Base-by-base conservation (phyloP, 2,113 vertebrate species). In the Mus pahari region DNA sequence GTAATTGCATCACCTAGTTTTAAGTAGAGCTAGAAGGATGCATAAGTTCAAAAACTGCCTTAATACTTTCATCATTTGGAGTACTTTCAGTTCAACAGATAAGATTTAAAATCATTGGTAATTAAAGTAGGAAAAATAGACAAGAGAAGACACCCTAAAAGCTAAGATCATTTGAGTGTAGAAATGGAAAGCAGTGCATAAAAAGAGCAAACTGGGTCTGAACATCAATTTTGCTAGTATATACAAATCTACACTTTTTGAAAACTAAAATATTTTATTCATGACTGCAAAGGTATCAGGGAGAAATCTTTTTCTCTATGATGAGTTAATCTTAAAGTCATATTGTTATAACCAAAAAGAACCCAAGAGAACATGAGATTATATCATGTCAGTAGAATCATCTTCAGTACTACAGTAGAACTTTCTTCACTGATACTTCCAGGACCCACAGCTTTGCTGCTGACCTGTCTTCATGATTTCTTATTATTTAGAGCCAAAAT, bases 191-290 rank as follows among this genome's bases (percentile, higher is more conserved):
- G 9, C 68, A 71, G 36, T 71, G 13, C 66, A 89, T 53, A 68
- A 31, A 84, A 81, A 71, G 48, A 90, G 1, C 11, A 89, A 97
- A 70, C 22, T 8, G 31, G 1, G 11, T 82, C 20, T 86, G 64
- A 22, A 97, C 58, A n/a, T 86, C 45, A 86, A 81, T 87, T 94
- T 17, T 75, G 13, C 9, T 39, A 53, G 39, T 90, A 82, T n/a
- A 82, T 7, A 62, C 36, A 79, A 74, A 62, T 45, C 81, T 75
- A 58, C 5, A 5, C n/a, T 89, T 22, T 24, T 78, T n/a, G 13
- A 71, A 95, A 88, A 28, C 20, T 45, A 3, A 8, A 77, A 36
- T 91, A 60, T 88, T 94, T 48, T 48, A 78, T 22, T 78, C 28
- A 71, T 74, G 10, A 3, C 28, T 71, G 6, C 33, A 75, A 91